Evolutionary conservation across 2,888 invertebrate species (phyloP).

Genomic region (Aelia acuminata): DNA sequence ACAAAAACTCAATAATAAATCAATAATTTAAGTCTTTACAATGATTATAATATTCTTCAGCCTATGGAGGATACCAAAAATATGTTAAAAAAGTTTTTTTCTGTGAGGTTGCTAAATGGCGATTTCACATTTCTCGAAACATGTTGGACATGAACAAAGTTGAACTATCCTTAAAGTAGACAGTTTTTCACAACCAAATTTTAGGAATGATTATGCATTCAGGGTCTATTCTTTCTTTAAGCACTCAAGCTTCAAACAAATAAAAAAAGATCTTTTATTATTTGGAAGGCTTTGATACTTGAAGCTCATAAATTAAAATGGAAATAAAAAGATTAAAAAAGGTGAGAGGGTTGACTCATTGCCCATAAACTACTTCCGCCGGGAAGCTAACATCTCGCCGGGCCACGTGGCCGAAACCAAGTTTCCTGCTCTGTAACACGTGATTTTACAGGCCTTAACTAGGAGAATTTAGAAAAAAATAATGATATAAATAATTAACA

Average conservation of each 20-base stretch:
- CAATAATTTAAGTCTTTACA: no score
- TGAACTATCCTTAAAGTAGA: no score
- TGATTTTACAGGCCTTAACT: neutral
- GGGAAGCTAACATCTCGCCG: neutral
- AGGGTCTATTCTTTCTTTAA: neutral
- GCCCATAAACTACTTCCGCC: constrained; percentile 15
- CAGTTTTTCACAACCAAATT: neutral
- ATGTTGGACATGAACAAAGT: no score
- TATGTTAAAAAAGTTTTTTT: no score
- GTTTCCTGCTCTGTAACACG: neutral
- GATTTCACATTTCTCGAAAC: no score
- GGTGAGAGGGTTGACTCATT: neutral
- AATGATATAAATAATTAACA: no score
- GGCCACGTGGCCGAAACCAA: neutral
- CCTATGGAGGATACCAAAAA: no score
- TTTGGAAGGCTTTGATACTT: neutral
- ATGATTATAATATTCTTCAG: no score
- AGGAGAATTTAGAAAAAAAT: no score
- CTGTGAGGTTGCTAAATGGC: no score
- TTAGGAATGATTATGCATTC: neutral
- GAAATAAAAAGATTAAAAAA: neutral
- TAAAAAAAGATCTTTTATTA: neutral
- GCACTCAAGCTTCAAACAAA: neutral
- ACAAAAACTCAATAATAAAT: no score
- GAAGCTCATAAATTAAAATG: constrained; percentile 2